phyloP scores from a whole-genome alignment of 64 coral and sea anemone species.

The Actinia equina region DNA sequence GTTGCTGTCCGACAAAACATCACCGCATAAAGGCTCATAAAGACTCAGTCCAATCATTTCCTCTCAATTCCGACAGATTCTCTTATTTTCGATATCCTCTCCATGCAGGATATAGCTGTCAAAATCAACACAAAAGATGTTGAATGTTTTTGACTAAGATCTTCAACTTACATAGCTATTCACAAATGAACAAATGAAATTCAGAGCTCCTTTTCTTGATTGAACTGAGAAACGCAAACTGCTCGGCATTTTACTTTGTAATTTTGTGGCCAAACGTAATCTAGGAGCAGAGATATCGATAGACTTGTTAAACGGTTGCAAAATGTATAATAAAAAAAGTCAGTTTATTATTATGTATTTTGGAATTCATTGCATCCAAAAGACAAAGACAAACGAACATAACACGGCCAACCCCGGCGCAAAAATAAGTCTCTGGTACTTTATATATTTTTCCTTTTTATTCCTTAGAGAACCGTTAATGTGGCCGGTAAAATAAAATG shows the following conservation, averaged over 20 bases:
- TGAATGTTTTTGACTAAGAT: conserved; percentile 17
- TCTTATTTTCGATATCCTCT: conserved; percentile 16
- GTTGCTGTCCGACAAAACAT: conserved; percentile 3
- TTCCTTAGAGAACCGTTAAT: too few species aligned
- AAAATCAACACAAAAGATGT: not conserved
- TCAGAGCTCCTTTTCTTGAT: not conserved
- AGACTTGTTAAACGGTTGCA: not conserved
- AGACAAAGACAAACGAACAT: not conserved
- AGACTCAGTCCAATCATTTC: conserved; percentile 14
- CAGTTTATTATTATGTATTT: not conserved
- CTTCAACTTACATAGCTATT: conserved; percentile 25
- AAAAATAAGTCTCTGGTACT: not conserved
- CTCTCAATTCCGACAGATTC: conserved; percentile 11
- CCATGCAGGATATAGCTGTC: conserved; percentile 19
- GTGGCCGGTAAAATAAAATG: not conserved
- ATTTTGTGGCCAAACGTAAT: not conserved
- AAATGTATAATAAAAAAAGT: not conserved
- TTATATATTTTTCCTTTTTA: too few species aligned
- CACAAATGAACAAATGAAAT: conserved; percentile 20
- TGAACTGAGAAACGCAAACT: not conserved
- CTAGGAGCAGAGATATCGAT: not conserved
- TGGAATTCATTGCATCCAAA: not conserved
- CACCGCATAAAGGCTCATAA: not conserved
- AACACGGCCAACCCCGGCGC: not conserved
- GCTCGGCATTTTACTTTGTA: not conserved